A percentile compares a stretch with the other conserved stretches of the same genome.
Evolutionary conservation across 1,140 invertebrate species (phyloP).

Genomic region (Capitella teleta): DNA sequence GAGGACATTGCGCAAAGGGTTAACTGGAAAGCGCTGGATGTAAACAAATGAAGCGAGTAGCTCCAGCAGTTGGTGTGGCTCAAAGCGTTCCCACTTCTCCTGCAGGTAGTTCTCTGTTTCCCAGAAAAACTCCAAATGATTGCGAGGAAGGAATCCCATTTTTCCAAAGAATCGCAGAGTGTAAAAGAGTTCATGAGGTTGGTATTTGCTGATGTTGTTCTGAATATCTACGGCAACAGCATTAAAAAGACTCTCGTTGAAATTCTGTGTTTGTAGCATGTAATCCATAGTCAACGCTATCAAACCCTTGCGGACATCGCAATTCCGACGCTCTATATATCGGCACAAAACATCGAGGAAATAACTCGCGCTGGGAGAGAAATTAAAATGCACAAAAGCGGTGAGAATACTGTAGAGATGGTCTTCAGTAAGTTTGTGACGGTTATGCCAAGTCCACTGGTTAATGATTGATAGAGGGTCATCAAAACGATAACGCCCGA

Average conservation of each 20-base stretch:
- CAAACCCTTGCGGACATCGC: slow-evolving; percentile 45
- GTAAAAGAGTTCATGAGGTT: slow-evolving; percentile 47
- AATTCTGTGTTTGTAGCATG: slow-evolving; percentile 49
- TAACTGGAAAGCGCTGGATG: slow-evolving; percentile 52
- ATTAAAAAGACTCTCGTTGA: slow-evolving; percentile 50
- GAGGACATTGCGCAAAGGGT: slow-evolving; percentile 53
- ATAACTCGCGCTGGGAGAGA: slow-evolving; percentile 44
- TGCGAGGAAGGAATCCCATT: slow-evolving; percentile 50
- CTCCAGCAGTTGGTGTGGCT: slow-evolving; percentile 49
- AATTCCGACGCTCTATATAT: slow-evolving; percentile 46
- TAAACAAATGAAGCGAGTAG: slow-evolving; percentile 56
- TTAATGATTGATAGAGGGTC: slow-evolving; percentile 44
- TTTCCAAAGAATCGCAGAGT: slow-evolving; percentile 54
- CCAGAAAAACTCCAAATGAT: slow-evolving; percentile 50
- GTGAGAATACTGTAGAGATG: slow-evolving; percentile 49
- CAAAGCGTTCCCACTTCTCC: slow-evolving; percentile 51
- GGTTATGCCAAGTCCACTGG: slow-evolving; percentile 52
- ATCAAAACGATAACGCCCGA: slow-evolving; percentile 38
- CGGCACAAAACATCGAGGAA: slow-evolving; percentile 50
- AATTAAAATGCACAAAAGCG: slow-evolving; percentile 17
- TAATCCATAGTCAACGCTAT: slow-evolving; percentile 53
- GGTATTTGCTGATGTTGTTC: slow-evolving; percentile 43
- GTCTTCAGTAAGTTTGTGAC: slow-evolving; percentile 51
- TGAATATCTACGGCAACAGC: slow-evolving; percentile 50
- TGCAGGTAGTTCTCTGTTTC: slow-evolving; percentile 48